Evolutionary conservation across 2,113 vertebrate genomes (phyloP), one percentile per base, ranked within the genome.

Genomic region (Mobula birostris): DNA sequence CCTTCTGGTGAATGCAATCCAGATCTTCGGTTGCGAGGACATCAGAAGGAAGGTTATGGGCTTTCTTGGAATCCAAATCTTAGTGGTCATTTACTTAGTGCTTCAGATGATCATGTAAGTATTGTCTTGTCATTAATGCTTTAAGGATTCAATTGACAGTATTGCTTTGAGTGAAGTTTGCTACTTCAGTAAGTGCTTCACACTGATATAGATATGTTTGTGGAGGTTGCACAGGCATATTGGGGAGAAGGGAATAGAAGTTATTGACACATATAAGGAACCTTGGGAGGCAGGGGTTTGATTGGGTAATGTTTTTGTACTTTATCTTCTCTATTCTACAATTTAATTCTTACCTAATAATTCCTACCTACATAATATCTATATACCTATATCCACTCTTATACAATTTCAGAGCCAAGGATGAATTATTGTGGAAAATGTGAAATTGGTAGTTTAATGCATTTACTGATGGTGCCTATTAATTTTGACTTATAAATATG

Each of bases 41-140:
- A 99, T 96, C 99, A 99, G 96, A 99, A 99, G 95, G 99, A 99
- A 95, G 99, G 98, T 0, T 99, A 99, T 8, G 99, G 99, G 19
- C 97, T 99, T 36, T 99, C 99, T 4, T 99, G 99, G 99, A 99
- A 99, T 96, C 98, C 98, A 7, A 99, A 99, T 96, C 97, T 99
- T 94, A 99, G 98, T 1, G 99, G 99, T 94, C 99, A 98, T 90
- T 96, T 99, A 94, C 97, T 99, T 66, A 99, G 99, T 96, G 98
- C 98, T 74, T 99, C 99, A 95, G 99, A 99, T 96, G 99, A 99
- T 94, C 99, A 99, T 2, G 99, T 99, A 95, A 96, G 98, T 96
- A 14, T 56, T 82, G 48, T 61, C 12, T 88, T 88, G 61, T 66
- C n/a, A 32, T 61, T 90, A 48, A 63, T 63, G 63, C 29, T 66